Evolutionary conservation across 2,888 invertebrate genomes (phyloP), one percentile per base, ranked within the genome.

Genomic region (Cataglyphis albicans): DNA sequence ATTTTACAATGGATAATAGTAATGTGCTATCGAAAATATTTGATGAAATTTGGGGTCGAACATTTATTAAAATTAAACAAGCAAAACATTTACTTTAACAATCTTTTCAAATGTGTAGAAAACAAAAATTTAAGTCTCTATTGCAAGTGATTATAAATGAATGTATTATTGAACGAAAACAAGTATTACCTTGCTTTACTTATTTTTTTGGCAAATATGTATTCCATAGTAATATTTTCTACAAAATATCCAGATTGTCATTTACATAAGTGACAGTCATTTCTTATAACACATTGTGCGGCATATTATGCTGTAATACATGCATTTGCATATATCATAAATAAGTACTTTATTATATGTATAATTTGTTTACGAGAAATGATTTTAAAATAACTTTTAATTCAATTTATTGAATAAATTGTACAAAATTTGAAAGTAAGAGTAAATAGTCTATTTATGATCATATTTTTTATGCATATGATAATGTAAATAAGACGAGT

Each of bases 401-500:
- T 12, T 57, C 0, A 57, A 72, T 57, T 57, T 12, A 10, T 57
- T 10, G 3, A 25, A 25, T 55, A 32, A 68, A n/a, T 35, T 10
- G 21, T 3, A 21, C 1, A 21, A 55, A 35, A 35, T 55, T 35
- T 35, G 4, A 35, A 70, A 55, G 35, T 35, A 9, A 9, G 18
- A 2, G 12, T 72, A 9, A 21, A 21, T 12, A 15, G 32, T 15
- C n/a, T 63, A 48, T 29, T 52, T 57, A n/a, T 6, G n/a, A 44
- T 55, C 57, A 29, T 44, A 63, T 65, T 74, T 32, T 44, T 68
- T 73, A 63, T 25, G 57, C n/a, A 9, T 35, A 64, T 64, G 55
- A 32, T 73, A 75, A 83, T 83, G 78, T 87, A 86, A 87, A 87
- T 87, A 86, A 73, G 68, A 25, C 76, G 21, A 84, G 72, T 83